Evolutionary conservation across 2,113 vertebrate species (phyloP).

Genomic region (Neopipo cinnamomea): DNA sequence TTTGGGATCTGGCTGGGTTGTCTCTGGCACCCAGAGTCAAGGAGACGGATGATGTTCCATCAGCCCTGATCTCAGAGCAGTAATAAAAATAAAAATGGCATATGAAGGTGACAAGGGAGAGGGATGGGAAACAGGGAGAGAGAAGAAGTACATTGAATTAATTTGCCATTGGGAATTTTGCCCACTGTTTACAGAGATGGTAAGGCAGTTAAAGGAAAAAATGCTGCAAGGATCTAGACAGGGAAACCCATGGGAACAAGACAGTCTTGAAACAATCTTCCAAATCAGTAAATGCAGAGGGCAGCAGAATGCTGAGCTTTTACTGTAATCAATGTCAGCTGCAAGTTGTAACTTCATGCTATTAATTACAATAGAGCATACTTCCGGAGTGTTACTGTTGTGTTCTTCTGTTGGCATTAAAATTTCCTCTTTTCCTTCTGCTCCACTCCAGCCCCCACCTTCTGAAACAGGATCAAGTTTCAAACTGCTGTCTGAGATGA

Average conservation of each 20-base stretch:
- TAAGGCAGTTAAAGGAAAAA: slow-evolving; percentile 8
- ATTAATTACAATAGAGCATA: slow-evolving; percentile 50
- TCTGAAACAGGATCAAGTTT: slow-evolving; percentile 47
- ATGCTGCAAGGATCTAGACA: slow-evolving; percentile 2
- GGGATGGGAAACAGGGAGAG: neutral
- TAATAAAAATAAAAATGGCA: neutral
- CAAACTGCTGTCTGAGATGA: neutral
- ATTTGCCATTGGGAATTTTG: neutral
- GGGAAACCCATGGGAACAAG: neutral
- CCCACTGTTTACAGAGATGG: neutral
- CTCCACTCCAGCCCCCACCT: neutral
- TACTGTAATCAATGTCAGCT: slow-evolving; percentile 42
- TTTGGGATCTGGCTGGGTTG: neutral
- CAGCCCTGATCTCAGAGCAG: neutral
- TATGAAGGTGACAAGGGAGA: neutral
- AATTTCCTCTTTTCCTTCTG: neutral
- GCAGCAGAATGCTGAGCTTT: slow-evolving; percentile 36
- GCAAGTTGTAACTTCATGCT: slow-evolving; percentile 50
- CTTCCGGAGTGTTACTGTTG: neutral
- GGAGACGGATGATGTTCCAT: neutral
- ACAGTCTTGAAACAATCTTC: neutral
- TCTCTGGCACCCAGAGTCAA: neutral
- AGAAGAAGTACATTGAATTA: neutral
- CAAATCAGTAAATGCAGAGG: slow-evolving; percentile 45
- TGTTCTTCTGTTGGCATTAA: slow-evolving; percentile 23